A percentile compares a stretch with the other conserved stretches of the same genome.
phyloP scores from a whole-genome alignment of 2,888 invertebrate genomes.

The Lymantria monacha region DNA sequence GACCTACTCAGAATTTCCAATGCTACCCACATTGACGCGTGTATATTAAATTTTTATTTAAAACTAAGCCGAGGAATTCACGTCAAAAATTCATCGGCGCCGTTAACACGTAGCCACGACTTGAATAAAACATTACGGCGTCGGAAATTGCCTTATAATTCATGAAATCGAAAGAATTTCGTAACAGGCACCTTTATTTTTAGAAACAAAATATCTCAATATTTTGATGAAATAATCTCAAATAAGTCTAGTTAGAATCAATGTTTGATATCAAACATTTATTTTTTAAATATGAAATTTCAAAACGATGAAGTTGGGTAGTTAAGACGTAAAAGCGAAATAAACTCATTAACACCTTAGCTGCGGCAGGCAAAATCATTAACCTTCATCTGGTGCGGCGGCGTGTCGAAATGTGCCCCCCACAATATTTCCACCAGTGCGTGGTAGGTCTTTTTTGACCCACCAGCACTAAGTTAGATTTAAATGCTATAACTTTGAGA shows the following conservation, averaged over 20 bases:
- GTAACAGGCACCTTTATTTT: slow-evolving; percentile 34
- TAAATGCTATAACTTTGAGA: too few relatives aligned
- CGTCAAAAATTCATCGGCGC: slow-evolving; percentile 41
- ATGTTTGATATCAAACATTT: too few relatives aligned
- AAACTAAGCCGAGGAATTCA: slow-evolving; percentile 22
- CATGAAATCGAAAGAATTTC: slow-evolving; percentile 44
- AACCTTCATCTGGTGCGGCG: too few relatives aligned
- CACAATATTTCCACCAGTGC: too few relatives aligned
- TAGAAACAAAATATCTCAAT: background rate
- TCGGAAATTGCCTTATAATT: slow-evolving; percentile 47
- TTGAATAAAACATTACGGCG: slow-evolving; percentile 52
- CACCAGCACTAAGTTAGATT: too few relatives aligned
- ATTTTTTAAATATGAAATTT: too few relatives aligned
- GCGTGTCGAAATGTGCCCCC: too few relatives aligned
- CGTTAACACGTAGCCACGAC: slow-evolving; percentile 44
- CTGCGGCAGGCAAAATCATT: too few relatives aligned
- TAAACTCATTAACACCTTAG: too few relatives aligned
- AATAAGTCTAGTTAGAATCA: background rate
- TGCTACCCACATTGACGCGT: slow-evolving; percentile 3
- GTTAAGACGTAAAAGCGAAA: too few relatives aligned
- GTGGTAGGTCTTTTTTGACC: too few relatives aligned
- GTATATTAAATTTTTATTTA: slow-evolving; percentile 25
- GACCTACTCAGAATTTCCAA: slow-evolving; percentile 24
- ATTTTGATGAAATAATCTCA: background rate
- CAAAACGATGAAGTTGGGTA: too few relatives aligned